A percentile compares a stretch with the other conserved stretches of the same genome.
phyloP scores from a whole-genome alignment of 1,140 invertebrate species.

The Danaus plexippus region DNA sequence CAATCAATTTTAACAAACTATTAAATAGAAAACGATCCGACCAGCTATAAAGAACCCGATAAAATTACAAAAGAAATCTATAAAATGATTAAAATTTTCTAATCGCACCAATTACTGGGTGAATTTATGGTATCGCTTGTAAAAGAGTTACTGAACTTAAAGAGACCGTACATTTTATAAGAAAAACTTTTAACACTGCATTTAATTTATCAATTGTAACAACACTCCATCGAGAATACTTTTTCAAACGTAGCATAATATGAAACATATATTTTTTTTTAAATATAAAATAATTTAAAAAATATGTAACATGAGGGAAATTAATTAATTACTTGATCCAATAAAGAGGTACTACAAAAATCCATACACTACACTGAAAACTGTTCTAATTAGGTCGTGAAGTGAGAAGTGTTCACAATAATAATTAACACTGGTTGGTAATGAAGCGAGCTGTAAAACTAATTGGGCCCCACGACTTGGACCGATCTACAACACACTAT shows the following conservation, averaged over 20 bases:
- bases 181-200: too few species aligned
- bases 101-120: constrained; percentile 60
- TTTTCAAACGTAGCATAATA: too few species aligned
- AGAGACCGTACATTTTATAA: constrained; percentile 9
- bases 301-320: constrained; percentile 1
- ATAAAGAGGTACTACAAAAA: constrained; percentile 2
- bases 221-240: too few species aligned
- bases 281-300: too few species aligned
- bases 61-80: constrained; percentile 68
- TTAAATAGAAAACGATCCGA: constrained; percentile 60
- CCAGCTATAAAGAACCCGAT: constrained; percentile 55
- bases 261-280: too few species aligned
- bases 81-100: constrained; percentile 66
- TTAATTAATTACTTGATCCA: constrained; percentile 4
- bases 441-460: constrained; percentile 68
- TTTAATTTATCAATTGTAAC: too few species aligned
- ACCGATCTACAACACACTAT: constrained; percentile 25
- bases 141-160: constrained; percentile 28
- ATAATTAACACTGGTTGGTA: constrained; percentile 67
- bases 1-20: constrained; percentile 60
- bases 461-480: constrained; percentile 54
- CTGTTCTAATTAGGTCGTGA: constrained; percentile 62
- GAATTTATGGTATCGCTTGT: constrained; percentile 62
- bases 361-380: constrained; percentile 1
- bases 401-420: constrained; percentile 62